These are phyloP conservation scores for Lasioglossum figueresi DNA, from an alignment of 2,888 invertebrate species.

Conservation along the genomic window DNA sequence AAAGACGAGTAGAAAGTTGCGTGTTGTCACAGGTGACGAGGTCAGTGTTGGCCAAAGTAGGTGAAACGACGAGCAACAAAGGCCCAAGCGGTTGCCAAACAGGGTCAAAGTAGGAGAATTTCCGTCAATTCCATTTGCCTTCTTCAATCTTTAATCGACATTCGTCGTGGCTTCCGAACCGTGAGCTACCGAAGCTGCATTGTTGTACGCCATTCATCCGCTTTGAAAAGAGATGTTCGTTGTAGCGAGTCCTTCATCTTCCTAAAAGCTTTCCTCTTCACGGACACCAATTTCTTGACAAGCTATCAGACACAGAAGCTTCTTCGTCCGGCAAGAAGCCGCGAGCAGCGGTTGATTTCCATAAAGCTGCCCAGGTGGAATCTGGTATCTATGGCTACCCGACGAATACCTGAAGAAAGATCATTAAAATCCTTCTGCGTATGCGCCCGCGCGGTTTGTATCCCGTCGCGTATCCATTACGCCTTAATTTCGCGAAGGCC, in stretches of 20 bases:
- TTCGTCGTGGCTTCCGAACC: neutral
- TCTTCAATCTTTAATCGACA: neutral
- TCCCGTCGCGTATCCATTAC: conserved; percentile 71
- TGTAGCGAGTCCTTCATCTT: neutral
- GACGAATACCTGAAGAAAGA: conserved; percentile 70
- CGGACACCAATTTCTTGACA: conserved; percentile 20
- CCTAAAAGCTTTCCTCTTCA: neutral
- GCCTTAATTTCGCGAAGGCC: conserved; percentile 65
- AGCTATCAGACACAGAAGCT: conserved; percentile 45
- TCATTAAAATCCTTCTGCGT: conserved; percentile 70
- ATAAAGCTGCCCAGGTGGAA: conserved; percentile 66
- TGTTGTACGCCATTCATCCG: neutral
- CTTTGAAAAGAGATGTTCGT: neutral
- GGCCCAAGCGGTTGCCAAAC: neutral
- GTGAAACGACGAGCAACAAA: neutral
- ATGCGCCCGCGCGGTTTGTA: conserved; percentile 65
- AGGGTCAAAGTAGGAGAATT: neutral
- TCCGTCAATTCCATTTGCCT: neutral
- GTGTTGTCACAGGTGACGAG: neutral
- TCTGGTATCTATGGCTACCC: conserved; percentile 69
- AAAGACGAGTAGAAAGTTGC: neutral
- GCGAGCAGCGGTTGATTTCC: conserved; percentile 56
- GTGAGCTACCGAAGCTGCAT: neutral
- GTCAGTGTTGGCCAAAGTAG: neutral
- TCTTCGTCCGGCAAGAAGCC: conserved; percentile 33